phyloP scores from a whole-genome alignment of 64 coral and sea anemone genomes.

The Exaiptasia diaphana region DNA sequence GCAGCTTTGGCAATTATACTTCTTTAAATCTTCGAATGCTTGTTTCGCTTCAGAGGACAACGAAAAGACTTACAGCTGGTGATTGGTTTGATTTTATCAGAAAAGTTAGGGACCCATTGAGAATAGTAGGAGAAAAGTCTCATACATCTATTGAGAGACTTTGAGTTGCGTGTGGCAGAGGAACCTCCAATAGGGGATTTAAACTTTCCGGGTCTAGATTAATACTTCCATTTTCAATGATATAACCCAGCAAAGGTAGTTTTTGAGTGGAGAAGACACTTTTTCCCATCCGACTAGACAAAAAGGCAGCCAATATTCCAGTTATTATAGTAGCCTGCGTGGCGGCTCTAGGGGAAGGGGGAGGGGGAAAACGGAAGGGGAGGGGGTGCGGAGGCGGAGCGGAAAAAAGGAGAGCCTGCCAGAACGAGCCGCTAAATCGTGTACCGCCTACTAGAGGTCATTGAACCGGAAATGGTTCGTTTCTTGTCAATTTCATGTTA shows the following conservation, averaged over 20 bases:
- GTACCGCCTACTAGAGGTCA: too few species aligned
- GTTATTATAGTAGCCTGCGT: too few species aligned
- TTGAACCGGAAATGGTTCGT: too few species aligned
- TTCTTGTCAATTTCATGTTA: too few species aligned
- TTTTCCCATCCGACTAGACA: too few species aligned
- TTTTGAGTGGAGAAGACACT: conserved; percentile 71
- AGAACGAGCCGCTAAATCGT: too few species aligned
- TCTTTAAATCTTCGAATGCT: conserved; percentile 31
- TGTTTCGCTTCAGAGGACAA: background rate
- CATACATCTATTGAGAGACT: conserved; percentile 34
- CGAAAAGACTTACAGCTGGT: conserved; percentile 25
- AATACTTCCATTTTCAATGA: conserved; percentile 48
- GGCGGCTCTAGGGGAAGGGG: too few species aligned
- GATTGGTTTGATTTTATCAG: conserved; percentile 32
- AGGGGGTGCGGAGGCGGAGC: too few species aligned
- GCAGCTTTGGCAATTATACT: conserved; percentile 12
- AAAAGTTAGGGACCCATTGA: conserved; percentile 49
- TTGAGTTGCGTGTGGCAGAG: conserved; percentile 11
- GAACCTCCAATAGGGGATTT: conserved; percentile 15
- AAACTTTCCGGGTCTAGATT: conserved; percentile 51
- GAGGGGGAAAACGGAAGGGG: too few species aligned
- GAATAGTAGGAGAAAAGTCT: conserved; percentile 61
- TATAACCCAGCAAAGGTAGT: conserved; percentile 60
- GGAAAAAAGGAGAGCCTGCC: too few species aligned
- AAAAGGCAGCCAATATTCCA: too few species aligned